Base-by-base conservation (phyloP, 2,888 invertebrate species). In the Julus scanicus region DNA sequence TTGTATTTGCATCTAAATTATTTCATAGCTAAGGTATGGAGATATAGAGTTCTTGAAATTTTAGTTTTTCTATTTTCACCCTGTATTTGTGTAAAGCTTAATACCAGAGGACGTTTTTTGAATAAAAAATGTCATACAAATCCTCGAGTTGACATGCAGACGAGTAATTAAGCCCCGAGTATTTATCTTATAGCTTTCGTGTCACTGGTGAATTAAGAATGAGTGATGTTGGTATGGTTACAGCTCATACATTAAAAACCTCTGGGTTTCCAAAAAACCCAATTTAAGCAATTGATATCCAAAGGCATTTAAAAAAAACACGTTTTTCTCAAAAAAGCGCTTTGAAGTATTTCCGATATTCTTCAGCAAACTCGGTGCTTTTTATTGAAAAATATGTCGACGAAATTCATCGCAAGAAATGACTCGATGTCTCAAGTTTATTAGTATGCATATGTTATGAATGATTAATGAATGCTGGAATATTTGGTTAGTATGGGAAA, bases 81-180 rank as follows among this genome's bases (percentile, higher is more conserved):
- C 15, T 20, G 63, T 63, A 63, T 13, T 63, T 20, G n/a, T 9
- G 3, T 6, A 63, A 20, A 63, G 63, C 63, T n/a, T 20, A 63
- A 9, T 63, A 20, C 63, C 63, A 5, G 63, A 63, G 63, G 63
- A 20, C 5, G 15, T 6, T 63, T n/a, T 63, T 20, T 57, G 63
- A 63, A 63, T 20, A 20, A 63, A 63, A 63, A 63, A 20, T 63
- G 63, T n/a, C 63, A 20, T 4, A 6, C 5, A 53, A 63, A 63
- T 63, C 63, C 63, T 63, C n/a, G 63, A 4, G 13, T 20, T 63
- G 63, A 63, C 63, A 63, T 20, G 5, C n/a, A 20, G 6, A 20
- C n/a, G 63, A 63, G 20, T 63, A 63, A 63, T 63, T 63, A 63
- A 63, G 63, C 63, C 63, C n/a, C 20, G 20, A 63, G 63, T 63